Conservation (phyloP, 2,113 vertebrate genomes). For the Phocoena sinus region DNA sequence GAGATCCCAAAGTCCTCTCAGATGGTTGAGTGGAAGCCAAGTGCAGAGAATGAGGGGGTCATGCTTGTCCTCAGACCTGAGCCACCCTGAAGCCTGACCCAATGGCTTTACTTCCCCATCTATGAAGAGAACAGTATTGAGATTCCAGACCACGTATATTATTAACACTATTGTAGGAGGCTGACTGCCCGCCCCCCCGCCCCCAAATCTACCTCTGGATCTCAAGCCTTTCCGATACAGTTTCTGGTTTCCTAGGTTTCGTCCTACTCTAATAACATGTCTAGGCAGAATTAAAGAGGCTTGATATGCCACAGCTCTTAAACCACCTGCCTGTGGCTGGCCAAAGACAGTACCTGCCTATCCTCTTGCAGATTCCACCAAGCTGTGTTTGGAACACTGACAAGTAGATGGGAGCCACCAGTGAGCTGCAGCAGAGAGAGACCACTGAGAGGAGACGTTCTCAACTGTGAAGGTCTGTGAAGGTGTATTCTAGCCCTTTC, state of each 20-base stretch:
- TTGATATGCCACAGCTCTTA: neutral
- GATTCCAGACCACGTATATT: neutral
- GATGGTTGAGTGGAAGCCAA: neutral
- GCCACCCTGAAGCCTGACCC: neutral
- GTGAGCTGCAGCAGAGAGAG: neutral
- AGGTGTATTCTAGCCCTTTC: neutral
- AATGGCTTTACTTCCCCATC: neutral
- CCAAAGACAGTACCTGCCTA: neutral
- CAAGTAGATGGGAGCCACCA: neutral
- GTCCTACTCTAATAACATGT: neutral
- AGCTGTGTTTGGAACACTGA: neutral
- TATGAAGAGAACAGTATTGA: neutral
- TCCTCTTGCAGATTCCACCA: neutral
- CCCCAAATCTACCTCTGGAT: neutral
- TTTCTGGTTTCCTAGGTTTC: neutral
- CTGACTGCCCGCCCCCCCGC: fast-evolving
- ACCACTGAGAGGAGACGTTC: neutral
- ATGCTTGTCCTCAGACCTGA: neutral
- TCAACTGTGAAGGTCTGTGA: neutral
- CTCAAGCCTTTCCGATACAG: neutral
- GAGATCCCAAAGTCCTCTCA: neutral
- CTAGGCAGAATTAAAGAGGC: neutral
- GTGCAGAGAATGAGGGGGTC: neutral
- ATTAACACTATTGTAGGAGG: neutral
- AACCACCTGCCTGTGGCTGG: neutral